Percentiles rank a stretch among this genome's conserved stretches.
Conservation (phyloP, 1,140 invertebrate species). For the Drosophila mayri region DNA sequence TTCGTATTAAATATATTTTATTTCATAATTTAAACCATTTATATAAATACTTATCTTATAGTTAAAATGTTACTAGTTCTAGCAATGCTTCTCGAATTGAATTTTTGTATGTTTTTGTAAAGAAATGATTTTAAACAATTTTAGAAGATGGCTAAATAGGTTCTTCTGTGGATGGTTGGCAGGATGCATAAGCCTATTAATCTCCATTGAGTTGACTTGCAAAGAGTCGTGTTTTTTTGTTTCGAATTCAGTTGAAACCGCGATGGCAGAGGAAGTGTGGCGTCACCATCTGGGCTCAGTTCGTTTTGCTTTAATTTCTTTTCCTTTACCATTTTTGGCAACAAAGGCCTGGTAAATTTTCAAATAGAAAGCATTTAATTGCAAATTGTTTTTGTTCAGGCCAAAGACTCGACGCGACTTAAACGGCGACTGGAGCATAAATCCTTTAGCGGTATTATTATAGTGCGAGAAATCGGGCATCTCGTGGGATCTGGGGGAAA, state of each 20-base stretch:
- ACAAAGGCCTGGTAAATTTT: conserved; percentile 27
- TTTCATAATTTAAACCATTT: background rate
- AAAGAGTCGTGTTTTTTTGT: conserved; percentile 3
- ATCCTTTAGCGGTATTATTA: conserved; percentile 52
- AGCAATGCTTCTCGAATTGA: too few relatives aligned
- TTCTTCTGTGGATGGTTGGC: background rate
- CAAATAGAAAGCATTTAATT: conserved; percentile 52
- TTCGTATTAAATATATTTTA: background rate
- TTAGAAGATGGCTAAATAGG: too few relatives aligned
- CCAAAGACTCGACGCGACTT: conserved; percentile 50
- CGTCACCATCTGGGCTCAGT: background rate
- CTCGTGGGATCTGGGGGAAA: conserved; percentile 23
- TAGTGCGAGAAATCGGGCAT: conserved; percentile 42
- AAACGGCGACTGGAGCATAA: conserved; percentile 64
- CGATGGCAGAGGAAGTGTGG: background rate
- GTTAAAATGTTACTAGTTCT: too few relatives aligned
- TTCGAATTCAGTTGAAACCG: background rate
- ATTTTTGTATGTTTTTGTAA: too few relatives aligned
- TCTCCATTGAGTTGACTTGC: background rate
- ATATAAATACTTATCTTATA: background rate
- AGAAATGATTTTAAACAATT: too few relatives aligned
- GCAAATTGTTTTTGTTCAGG: conserved; percentile 52
- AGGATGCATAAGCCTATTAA: conserved; percentile 6
- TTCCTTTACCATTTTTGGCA: conserved; percentile 1
- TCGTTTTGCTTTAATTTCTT: background rate